Percentiles rank a stretch among this genome's conserved stretches.
These are phyloP conservation scores for Melanostoma mellinum DNA, from an alignment of 2,888 invertebrate species.

Conservation along the genomic window DNA sequence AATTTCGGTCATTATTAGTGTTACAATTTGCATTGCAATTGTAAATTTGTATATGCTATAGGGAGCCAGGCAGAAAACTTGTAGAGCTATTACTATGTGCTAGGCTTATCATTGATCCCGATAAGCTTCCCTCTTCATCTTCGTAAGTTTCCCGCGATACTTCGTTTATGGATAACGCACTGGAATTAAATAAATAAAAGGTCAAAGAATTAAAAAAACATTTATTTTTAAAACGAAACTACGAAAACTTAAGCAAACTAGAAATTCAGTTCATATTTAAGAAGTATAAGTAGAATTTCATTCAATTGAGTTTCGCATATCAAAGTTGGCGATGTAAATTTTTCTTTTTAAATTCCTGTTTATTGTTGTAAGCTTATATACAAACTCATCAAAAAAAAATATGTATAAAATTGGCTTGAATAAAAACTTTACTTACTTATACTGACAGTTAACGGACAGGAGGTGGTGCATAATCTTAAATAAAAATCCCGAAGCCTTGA, in stretches of 20 bases:
- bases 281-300: too few relatives aligned
- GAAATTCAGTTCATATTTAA: not conserved
- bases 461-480: too few relatives aligned
- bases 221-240: too few relatives aligned
- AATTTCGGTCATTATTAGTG: slow-evolving; percentile 76
- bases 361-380: too few relatives aligned
- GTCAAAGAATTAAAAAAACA: slow-evolving; percentile 15
- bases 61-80: slow-evolving; percentile 92
- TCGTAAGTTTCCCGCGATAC: slow-evolving; percentile 94
- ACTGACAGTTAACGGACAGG: too few relatives aligned
- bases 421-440: too few relatives aligned
- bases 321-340: too few relatives aligned
- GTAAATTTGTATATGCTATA: slow-evolving; percentile 83
- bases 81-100: slow-evolving; percentile 97
- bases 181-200: slow-evolving; percentile 81
- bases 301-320: too few relatives aligned
- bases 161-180: slow-evolving; percentile 95
- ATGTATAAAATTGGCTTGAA: too few relatives aligned
- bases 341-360: too few relatives aligned
- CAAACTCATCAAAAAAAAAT: too few relatives aligned
- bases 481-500: too few relatives aligned
- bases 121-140: slow-evolving; percentile 95
- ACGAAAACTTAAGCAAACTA: not conserved
- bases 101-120: slow-evolving; percentile 96
- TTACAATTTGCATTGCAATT: slow-evolving; percentile 80